Base-by-base conservation (phyloP, 2,888 invertebrate species). In the Macrosiphum euphorbiae region DNA sequence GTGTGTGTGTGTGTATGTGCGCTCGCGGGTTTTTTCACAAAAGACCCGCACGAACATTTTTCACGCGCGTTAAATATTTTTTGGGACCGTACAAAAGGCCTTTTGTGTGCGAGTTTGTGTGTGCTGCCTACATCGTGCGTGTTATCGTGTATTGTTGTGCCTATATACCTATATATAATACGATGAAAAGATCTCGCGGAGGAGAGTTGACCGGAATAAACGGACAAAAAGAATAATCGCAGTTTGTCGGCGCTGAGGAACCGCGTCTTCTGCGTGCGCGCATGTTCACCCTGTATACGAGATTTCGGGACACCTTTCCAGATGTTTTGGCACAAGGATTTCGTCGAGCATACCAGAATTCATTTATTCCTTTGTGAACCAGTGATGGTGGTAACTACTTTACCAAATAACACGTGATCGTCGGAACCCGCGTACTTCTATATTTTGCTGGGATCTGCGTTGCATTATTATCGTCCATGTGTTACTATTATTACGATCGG, bases 241-340 rank as follows among this genome's bases (percentile, higher is more conserved):
- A 61, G 92, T 92, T 87, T 13, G 47, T 78, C 47, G 61, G 16
- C 44, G 35, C 8, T 35, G 20, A n/a, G 67, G 8, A 67, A 67
- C 52, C 87, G n/a, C 35, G 67, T 78, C 92, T 88, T 87, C 47
- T 67, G 52, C 47, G 28, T 58, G 28, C 58, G 28, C 67, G 41
- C 35, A 41, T 47, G 52, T 67, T 67, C 88, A 28, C 50, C 26
- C 58, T n/a, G 20, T 58, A 58, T 91, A 85, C 8, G 58, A n/a
- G 28, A n/a, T 67, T 52, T 67, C 58, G 90, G 50, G 90, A 93
- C 93, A 93, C 93, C 89, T 85, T 93, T 89, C 93, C 93, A 94
- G 93, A 94, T 94, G 93, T 94, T 94, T 94, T 90, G 50, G 89
- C 93, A 86, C 44, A 50, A 41, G 35, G 61, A 90, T 90, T 94